phyloP scores from a whole-genome alignment of 2,113 vertebrate genomes.

The Cynocephalus volans region DNA sequence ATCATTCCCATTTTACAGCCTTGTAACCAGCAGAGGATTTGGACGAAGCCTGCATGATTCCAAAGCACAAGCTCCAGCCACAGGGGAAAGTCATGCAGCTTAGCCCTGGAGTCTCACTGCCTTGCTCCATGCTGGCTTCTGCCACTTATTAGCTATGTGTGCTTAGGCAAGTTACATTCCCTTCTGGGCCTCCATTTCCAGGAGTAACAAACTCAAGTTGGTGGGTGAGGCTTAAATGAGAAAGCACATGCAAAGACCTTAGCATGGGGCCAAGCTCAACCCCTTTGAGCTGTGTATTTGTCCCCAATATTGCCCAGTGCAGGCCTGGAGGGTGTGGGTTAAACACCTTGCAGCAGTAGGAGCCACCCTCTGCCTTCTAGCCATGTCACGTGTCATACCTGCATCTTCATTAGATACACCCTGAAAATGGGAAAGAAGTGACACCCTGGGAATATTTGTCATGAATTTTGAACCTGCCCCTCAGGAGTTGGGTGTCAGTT shows the following conservation, averaged over 20 bases:
- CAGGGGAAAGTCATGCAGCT: not conserved
- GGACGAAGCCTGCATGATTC: not conserved
- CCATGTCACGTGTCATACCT: not conserved
- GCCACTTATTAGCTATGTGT: not conserved
- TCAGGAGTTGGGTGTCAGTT: not conserved
- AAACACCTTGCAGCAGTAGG: too few species aligned
- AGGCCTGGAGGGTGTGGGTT: too few species aligned
- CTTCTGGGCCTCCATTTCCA: not conserved
- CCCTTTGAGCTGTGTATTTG: not conserved
- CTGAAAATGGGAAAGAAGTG: not conserved
- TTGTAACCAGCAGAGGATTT: not conserved
- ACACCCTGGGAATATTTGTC: not conserved
- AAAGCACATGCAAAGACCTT: not conserved
- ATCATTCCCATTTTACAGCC: too few species aligned
- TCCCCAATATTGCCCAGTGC: not conserved
- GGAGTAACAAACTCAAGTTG: not conserved
- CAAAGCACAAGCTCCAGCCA: not conserved
- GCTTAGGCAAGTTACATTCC: not conserved
- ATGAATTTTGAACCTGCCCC: not conserved
- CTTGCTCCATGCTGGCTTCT: not conserved
- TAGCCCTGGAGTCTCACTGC: not conserved
- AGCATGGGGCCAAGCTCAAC: not conserved
- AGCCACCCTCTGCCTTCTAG: not conserved
- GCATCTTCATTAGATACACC: not conserved
- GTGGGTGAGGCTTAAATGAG: not conserved